phyloP scores from a whole-genome alignment of 2,888 invertebrate genomes.

The Micoletzkya japonica region DNA sequence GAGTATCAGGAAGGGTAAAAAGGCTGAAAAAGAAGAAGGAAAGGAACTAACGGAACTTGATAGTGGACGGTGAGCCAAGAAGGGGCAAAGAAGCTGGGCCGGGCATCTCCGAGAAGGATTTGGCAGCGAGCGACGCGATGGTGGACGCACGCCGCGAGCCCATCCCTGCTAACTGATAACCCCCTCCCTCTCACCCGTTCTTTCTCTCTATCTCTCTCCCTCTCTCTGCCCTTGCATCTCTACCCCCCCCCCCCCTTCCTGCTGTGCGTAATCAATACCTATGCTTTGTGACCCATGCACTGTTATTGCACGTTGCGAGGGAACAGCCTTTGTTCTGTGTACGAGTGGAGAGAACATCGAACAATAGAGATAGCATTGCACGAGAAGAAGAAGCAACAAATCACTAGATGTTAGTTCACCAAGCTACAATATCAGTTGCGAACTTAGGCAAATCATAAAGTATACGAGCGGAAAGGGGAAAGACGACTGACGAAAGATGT shows the following conservation, averaged over 20 bases:
- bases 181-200: not conserved
- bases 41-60: slow-evolving; percentile 13
- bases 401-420: too few species aligned
- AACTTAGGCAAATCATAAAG: too few species aligned
- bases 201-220: not conserved
- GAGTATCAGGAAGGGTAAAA: not conserved
- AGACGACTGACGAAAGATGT: too few species aligned
- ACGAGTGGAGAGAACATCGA: too few species aligned
- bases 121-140: not conserved
- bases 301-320: too few species aligned
- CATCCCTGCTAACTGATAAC: not conserved
- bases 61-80: slow-evolving; percentile 2
- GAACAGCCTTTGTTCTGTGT: too few species aligned
- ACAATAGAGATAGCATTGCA: too few species aligned
- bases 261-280: too few species aligned
- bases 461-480: too few species aligned
- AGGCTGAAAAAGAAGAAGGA: not conserved
- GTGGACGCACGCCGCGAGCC: not conserved
- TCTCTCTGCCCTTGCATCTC: not conserved
- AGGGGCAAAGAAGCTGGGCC: slow-evolving; percentile 16
- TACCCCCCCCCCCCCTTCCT: not conserved
- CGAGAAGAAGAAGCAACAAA: too few species aligned
- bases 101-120: not conserved
- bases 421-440: too few species aligned
- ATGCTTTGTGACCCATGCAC: too few species aligned